Conservation (phyloP, 35 echinoderm and acorn worm species). For the Amphiura filiformis region DNA sequence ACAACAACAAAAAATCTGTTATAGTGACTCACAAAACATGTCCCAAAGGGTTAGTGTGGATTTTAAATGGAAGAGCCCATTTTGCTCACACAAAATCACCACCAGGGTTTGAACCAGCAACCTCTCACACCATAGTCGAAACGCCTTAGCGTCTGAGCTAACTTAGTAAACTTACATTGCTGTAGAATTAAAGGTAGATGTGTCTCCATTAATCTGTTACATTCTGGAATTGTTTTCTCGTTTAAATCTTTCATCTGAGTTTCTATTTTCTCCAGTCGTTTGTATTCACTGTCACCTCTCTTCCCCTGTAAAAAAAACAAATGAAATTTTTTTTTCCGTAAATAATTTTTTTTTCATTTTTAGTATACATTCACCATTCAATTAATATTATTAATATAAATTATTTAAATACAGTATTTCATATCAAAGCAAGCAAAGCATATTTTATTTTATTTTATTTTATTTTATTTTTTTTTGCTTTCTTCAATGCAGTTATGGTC, state of each 20-base stretch:
- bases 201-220: conserved; percentile 41
- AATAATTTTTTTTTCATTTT: no score
- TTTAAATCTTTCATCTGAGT: conserved; percentile 36
- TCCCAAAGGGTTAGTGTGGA: no score
- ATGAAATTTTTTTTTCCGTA: no score
- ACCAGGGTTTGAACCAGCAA: no score
- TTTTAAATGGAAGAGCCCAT: no score
- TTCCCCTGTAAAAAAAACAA: conserved; percentile 39
- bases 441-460: not conserved
- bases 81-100: no score
- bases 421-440: not conserved
- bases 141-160: no score
- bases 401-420: not conserved
- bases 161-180: conserved; percentile 65
- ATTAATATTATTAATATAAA: not conserved
- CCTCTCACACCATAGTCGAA: no score
- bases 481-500: no score
- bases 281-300: conserved; percentile 41
- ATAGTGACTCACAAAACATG: no score
- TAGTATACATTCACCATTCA: not conserved
- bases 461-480: no score
- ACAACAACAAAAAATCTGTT: no score
- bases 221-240: conserved; percentile 31
- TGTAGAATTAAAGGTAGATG: conserved; percentile 26
- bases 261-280: conserved; percentile 36